Evolutionary conservation across 2,888 invertebrate species (phyloP), one percentile per base, ranked within the genome.

Genomic region (Temnothorax unifasciatus): DNA sequence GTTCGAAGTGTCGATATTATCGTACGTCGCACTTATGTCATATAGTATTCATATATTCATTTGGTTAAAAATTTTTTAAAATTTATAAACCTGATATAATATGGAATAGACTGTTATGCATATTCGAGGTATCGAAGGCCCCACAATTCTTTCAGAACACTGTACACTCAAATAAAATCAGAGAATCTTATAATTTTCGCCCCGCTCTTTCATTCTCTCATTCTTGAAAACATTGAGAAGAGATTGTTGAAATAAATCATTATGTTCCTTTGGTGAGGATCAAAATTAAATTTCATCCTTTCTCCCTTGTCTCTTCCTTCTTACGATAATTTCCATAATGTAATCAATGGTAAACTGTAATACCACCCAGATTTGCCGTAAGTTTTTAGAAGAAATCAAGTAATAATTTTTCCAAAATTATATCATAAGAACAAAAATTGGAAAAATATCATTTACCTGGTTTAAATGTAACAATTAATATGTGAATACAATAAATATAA

Each of bases 401-500:
- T 13, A 29, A 74, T 61, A 61, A 15, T 34, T 63, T 63, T 34
- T 15, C 1, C 13, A 66, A 64, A 64, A 47, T 3, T 38, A 5
- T 41, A 18, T n/a, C 11, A 2, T 13, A 3, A 38, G 25, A 18
- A 6, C 1, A 21, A 69, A 15, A 77, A 69, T 57, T 1, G 6
- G 15, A 44, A 71, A 68, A 68, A 29, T 54, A 21, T 77, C 3
- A 6, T 47, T 38, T 50, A 50, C 34, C 15, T 25, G 21, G n/a
- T 44, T 41, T 11, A 29, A 77, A 52, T 74, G 18, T 41, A 69
- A 69, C 52, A 41, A 21, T n/a, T 69, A 77, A 77, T 44, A 44
- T 21, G 54, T 25, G 52, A 29, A 29, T 29, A 34, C 8, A 11
- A 52, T 68, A 25, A 52, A 50, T 63, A 38, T 68, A 68, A 66